Conservation (phyloP, 2,797 vertebrate genomes). For the Xerus rutilus region DNA sequence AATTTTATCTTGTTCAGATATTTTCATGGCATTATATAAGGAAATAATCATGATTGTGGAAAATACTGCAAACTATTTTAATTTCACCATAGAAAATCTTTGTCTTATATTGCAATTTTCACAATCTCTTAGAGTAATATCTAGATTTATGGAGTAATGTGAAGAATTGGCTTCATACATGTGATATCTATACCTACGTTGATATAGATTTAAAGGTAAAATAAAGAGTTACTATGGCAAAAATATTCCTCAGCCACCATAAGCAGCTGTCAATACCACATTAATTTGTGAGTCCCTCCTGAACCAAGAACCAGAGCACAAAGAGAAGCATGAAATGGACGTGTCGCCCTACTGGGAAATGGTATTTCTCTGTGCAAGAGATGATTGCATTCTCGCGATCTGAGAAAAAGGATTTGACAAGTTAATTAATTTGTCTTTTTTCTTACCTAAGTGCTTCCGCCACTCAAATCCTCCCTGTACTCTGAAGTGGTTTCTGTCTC, state of each 20-base stretch:
- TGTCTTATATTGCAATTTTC: neutral
- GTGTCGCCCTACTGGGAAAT: neutral
- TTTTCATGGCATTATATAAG: neutral
- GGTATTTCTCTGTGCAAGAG: neutral
- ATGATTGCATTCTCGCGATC: neutral
- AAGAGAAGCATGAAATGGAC: neutral
- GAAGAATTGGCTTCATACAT: neutral
- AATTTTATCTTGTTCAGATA: conserved; percentile 34
- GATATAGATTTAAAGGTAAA: neutral
- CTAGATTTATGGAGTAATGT: neutral
- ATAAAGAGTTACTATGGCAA: neutral
- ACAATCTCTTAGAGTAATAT: neutral
- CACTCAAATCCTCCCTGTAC: conserved; percentile 44
- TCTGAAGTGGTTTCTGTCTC: conserved; percentile 59
- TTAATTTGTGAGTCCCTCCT: neutral
- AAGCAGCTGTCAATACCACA: neutral
- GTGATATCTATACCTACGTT: neutral
- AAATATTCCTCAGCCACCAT: neutral
- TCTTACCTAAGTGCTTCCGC: conserved; percentile 53
- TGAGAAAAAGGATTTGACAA: conserved; percentile 69
- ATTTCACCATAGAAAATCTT: neutral
- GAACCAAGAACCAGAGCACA: neutral
- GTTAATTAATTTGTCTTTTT: conserved; percentile 73
- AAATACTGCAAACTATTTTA: neutral
- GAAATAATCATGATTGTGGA: neutral